Percentiles rank a stretch among this genome's conserved stretches.
These are phyloP conservation scores for Drosophila lutescens DNA, from an alignment of 2,888 invertebrate species.

Conservation along the genomic window DNA sequence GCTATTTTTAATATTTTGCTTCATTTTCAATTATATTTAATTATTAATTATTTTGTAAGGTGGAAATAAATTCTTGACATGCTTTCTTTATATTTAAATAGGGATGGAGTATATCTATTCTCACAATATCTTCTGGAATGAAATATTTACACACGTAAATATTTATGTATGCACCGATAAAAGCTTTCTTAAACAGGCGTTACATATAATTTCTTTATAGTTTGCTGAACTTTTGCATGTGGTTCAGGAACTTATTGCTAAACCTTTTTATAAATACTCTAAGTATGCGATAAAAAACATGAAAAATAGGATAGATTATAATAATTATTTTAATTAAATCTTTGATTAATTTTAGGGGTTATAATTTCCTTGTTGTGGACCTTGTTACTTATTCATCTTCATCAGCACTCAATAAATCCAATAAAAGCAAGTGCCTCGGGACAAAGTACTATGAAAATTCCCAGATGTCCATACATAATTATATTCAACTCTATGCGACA, in stretches of 20 bases:
- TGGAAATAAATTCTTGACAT: background rate
- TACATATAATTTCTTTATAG: slow-evolving; percentile 13
- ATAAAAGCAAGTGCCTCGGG: slow-evolving; percentile 15
- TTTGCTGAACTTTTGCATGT: slow-evolving; percentile 1
- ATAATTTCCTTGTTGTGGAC: too few relatives aligned
- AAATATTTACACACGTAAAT: slow-evolving; percentile 22
- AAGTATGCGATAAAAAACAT: background rate
- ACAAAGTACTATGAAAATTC: slow-evolving; percentile 1
- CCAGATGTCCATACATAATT: slow-evolving; percentile 31
- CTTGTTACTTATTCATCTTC: slow-evolving; percentile 2
- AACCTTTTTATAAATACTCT: background rate
- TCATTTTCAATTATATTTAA: background rate
- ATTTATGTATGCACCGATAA: slow-evolving; percentile 31
- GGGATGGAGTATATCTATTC: background rate
- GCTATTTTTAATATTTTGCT: background rate
- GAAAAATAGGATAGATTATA: background rate
- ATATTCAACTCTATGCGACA: slow-evolving; percentile 24
- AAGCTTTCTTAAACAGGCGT: slow-evolving; percentile 13
- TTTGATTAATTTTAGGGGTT: background rate
- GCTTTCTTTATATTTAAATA: background rate
- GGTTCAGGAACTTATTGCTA: background rate
- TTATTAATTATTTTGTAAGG: background rate
- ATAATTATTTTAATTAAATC: background rate
- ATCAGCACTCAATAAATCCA: slow-evolving; percentile 25
- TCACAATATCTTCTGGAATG: background rate